Evolutionary conservation across 1,140 invertebrate genomes (phyloP), one percentile per base, ranked within the genome.

Genomic region (Psilanteris sp.): DNA sequence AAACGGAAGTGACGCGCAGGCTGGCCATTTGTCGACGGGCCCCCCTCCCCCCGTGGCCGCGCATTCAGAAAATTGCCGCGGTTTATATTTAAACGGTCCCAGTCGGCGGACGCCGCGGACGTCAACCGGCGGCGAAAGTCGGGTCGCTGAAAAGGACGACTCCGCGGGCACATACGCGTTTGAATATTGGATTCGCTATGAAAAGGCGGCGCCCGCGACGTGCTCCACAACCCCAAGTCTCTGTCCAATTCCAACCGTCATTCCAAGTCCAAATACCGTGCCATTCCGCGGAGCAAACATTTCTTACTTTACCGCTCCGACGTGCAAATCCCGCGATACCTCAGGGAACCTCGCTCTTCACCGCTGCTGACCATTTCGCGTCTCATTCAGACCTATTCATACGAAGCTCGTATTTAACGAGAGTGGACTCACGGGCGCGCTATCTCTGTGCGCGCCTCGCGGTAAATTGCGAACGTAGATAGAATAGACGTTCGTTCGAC

Each of bases 211-310:
- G 20, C 36, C 48, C 55, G 15, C 36, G 32, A 48, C 15, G 36
- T 41, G 57, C 57, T 72, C 50, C 18, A 59, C 2, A 32, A 10
- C 61, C 62, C 62, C 54, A 44, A 57, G 62, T 64, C 62, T 68
- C 79, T 81, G 82, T 84, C 79, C 79, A 87, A 87, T 86, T 87
- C 77, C 66, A 82, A 70, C 81, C 83, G 83, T 85, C 84, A 86
- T 86, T 87, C 83, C 81, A 86, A 86, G 85, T 85, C 81, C 81
- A 87, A 85, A 87, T 79, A 83, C 83, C 76, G 83, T 81, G 75
- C 81, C 81, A 84, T 85, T 85, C 81, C 72, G 62, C 46, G 81
- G 68, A 79, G 85, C 85, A 87, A 87, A 87, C 85, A 86, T 85
- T 85, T 83, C 81, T 84, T 72, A 83, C 81, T 83, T 84, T 85